Conservation (phyloP, 2,888 invertebrate genomes). For the Drosophila formosana region DNA sequence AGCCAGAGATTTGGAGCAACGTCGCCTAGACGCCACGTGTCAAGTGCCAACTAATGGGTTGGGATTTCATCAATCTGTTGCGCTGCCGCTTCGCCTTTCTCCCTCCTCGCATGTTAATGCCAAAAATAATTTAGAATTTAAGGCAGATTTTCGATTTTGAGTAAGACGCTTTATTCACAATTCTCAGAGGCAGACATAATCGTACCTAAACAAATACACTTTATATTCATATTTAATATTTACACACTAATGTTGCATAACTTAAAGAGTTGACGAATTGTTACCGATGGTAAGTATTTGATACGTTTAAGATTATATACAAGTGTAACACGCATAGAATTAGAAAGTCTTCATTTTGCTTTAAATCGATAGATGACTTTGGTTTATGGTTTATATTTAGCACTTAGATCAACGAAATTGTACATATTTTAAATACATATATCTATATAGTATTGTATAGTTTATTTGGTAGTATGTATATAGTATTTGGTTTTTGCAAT, state of each 20-base stretch:
- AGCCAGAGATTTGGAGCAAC: constrained; percentile 1
- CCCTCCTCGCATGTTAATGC: not conserved
- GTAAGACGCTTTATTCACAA: constrained; percentile 74
- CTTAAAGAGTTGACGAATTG: constrained; percentile 26
- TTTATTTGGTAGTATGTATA: not conserved
- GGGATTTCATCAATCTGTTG: constrained; percentile 61
- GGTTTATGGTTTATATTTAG: constrained; percentile 10
- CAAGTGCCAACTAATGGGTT: constrained; percentile 36
- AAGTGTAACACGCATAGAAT: constrained; percentile 20
- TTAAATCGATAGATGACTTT: constrained; percentile 39
- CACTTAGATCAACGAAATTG: constrained; percentile 14
- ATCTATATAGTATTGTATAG: not conserved
- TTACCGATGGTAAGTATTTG: constrained; percentile 8
- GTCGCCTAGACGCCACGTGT: constrained; percentile 37
- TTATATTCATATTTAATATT: constrained; percentile 28
- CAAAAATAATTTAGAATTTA: constrained; percentile 15
- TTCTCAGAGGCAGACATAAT: constrained; percentile 40
- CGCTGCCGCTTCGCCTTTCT: not conserved
- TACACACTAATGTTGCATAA: constrained; percentile 33
- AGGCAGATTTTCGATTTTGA: constrained; percentile 30
- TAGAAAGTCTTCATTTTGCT: constrained; percentile 59
- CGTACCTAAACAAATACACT: constrained; percentile 37
- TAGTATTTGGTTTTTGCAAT: constrained; percentile 9
- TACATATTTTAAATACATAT: constrained; percentile 3
- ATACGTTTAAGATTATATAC: constrained; percentile 30